These are phyloP conservation scores for Euwallacea fornicatus DNA, from an alignment of 1,140 invertebrate species.

Conservation along the genomic window DNA sequence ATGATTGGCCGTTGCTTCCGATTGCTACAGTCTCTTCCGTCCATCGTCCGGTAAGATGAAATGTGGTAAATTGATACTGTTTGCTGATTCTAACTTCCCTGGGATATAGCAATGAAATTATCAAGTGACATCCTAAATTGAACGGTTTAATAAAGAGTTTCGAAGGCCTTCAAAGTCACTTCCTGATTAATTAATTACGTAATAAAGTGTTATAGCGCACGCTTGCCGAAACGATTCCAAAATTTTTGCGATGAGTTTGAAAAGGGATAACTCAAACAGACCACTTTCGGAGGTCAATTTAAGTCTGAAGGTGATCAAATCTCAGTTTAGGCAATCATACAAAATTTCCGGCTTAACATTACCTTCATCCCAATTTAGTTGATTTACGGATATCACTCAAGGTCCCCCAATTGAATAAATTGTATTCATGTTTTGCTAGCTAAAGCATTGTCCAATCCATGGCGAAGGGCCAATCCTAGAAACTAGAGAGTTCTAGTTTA, in stretches of 20 bases:
- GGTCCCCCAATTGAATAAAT: slow-evolving; percentile 25
- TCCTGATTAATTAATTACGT: no score
- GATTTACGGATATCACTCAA: slow-evolving; percentile 12
- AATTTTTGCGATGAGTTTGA: neutral
- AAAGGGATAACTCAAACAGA: neutral
- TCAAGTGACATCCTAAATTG: no score
- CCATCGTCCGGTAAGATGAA: no score
- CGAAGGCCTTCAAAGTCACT: no score
- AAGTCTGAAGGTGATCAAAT: neutral
- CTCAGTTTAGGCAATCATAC: neutral
- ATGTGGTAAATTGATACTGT: no score
- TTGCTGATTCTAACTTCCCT: no score
- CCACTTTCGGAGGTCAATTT: neutral
- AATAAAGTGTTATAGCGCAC: no score
- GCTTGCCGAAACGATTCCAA: neutral
- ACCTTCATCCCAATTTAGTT: slow-evolving; percentile 11
- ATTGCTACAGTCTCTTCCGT: no score
- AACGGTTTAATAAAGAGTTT: no score
- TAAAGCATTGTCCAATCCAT: slow-evolving; percentile 15
- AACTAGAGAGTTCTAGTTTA: slow-evolving; percentile 21
- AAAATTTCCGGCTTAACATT: neutral
- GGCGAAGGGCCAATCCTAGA: slow-evolving; percentile 15
- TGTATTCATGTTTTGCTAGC: no score
- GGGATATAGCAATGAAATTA: no score
- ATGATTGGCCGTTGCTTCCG: no score